These are phyloP conservation scores for Gila orcuttii DNA, from an alignment of 2,113 vertebrate species.

Conservation along the genomic window DNA sequence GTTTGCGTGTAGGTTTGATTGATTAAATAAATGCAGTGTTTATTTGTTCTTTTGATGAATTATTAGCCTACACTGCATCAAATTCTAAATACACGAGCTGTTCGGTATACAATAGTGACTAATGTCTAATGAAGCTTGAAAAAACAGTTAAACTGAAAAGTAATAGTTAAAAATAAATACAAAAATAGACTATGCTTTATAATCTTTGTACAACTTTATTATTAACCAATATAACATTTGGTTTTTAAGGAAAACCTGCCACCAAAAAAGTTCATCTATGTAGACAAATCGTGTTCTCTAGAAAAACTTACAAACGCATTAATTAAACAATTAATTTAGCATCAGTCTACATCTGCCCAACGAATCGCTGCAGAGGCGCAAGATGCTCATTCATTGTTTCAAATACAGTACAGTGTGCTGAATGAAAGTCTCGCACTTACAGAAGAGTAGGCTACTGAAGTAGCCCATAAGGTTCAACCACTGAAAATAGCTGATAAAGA, in stretches of 20 bases:
- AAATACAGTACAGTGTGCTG: not conserved
- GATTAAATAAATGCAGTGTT: no score
- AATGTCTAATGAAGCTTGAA: not conserved
- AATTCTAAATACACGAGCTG: not conserved
- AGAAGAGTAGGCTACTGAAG: not conserved
- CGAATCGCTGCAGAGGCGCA: not conserved
- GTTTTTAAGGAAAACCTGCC: not conserved
- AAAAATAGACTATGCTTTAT: not conserved
- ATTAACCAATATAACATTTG: not conserved
- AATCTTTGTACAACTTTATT: not conserved
- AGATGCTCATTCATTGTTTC: not conserved
- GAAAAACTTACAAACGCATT: not conserved
- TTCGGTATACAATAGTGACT: not conserved
- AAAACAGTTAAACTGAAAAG: not conserved
- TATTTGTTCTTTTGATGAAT: no score
- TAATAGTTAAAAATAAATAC: not conserved
- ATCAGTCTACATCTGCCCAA: constrained; percentile 40
- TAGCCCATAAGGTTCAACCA: not conserved
- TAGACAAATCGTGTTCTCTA: not conserved
- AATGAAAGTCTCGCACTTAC: not conserved
- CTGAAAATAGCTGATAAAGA: not conserved
- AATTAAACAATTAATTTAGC: constrained; percentile 54
- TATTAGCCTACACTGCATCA: not conserved
- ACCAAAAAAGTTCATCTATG: not conserved
- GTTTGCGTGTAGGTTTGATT: not conserved